Conservation (phyloP, 2,797 vertebrate species). For the Zalophus californianus region DNA sequence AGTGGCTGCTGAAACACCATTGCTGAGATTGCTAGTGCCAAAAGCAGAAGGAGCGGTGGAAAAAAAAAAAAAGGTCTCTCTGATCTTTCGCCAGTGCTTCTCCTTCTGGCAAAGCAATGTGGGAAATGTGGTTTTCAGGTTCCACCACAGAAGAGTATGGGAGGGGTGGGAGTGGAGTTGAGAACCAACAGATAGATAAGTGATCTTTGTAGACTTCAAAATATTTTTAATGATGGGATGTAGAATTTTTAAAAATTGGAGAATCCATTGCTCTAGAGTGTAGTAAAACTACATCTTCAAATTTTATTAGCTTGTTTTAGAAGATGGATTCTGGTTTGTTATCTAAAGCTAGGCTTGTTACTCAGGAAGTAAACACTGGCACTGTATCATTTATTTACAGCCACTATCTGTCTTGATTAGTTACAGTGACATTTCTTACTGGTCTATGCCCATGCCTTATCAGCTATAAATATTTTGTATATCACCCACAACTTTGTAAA, state of each 20-base stretch:
- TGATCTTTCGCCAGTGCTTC: neutral
- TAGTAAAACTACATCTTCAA: neutral
- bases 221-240: neutral
- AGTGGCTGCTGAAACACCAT: neutral
- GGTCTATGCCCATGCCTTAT: neutral
- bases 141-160: neutral
- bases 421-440: conserved; percentile 42
- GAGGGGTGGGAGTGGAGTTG: neutral
- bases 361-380: neutral
- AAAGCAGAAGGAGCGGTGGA: neutral
- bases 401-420: conserved; percentile 37
- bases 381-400: neutral
- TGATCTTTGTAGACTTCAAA: neutral
- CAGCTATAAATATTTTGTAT: conserved; percentile 51
- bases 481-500: conserved; percentile 5
- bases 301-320: conserved; percentile 49
- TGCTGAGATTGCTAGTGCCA: conserved; percentile 1
- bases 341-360: neutral
- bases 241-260: conserved; percentile 28
- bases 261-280: neutral
- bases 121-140: conserved; percentile 65
- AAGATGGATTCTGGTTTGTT: conserved; percentile 20
- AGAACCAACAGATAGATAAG: neutral
- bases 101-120: conserved; percentile 46
- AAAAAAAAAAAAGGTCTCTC: neutral